Conservation (phyloP, 2,797 vertebrate genomes). For the Pristis pectinata region DNA sequence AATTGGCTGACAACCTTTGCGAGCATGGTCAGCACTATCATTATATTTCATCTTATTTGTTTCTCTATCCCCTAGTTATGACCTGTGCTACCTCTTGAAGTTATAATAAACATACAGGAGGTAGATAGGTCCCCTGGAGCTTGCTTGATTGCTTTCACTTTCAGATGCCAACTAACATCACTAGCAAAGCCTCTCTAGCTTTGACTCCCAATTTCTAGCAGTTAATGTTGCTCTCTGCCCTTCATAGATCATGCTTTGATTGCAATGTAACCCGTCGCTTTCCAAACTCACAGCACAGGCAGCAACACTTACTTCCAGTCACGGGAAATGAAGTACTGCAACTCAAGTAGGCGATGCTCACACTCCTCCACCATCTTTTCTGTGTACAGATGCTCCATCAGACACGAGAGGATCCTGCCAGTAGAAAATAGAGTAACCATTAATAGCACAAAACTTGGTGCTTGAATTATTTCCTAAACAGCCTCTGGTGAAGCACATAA, state of each 20-base stretch:
- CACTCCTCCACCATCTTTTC: conserved; percentile 98
- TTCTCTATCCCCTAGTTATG: background rate
- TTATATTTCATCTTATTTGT: background rate
- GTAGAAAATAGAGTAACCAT: background rate
- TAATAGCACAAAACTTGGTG: background rate
- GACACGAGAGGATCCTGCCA: conserved; percentile 87
- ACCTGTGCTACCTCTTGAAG: background rate
- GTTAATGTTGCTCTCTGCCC: background rate
- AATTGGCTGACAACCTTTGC: background rate
- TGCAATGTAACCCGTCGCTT: background rate
- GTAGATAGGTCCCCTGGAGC: background rate
- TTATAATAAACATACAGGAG: background rate
- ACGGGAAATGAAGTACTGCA: conserved; percentile 94
- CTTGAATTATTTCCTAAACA: background rate
- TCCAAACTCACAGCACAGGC: no score
- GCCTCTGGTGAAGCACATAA: background rate
- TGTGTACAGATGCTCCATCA: conserved; percentile 96
- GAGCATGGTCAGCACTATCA: background rate
- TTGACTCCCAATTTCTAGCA: background rate
- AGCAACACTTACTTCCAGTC: conserved; percentile 86
- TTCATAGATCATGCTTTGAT: background rate
- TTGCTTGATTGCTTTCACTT: background rate
- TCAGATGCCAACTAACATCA: background rate
- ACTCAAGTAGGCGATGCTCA: conserved; percentile 83
- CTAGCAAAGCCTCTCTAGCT: background rate